These are phyloP conservation scores for Euwallacea similis DNA, from an alignment of 1,140 invertebrate species.

Conservation along the genomic window DNA sequence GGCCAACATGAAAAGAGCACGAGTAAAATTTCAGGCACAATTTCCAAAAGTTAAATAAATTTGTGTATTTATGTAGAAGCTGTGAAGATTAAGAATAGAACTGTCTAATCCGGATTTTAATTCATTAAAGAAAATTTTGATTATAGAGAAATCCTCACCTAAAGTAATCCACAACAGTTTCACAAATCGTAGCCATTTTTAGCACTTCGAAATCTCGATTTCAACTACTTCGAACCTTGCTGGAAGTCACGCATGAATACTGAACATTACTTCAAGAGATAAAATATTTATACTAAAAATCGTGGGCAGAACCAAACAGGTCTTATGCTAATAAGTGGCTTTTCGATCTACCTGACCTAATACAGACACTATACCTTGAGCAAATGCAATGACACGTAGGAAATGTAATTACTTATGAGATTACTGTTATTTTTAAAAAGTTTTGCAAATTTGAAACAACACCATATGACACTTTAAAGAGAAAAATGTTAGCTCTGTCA, in stretches of 20 bases:
- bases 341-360: slow-evolving; percentile 18
- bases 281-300: slow-evolving; percentile 20
- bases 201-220: too few relatives aligned
- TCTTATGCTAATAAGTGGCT: slow-evolving; percentile 22
- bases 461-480: not conserved
- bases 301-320: slow-evolving; percentile 10
- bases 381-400: not conserved
- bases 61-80: too few relatives aligned
- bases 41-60: too few relatives aligned
- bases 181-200: slow-evolving; percentile 21
- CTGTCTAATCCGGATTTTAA: too few relatives aligned
- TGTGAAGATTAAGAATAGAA: too few relatives aligned
- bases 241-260: not conserved
- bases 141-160: not conserved
- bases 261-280: not conserved
- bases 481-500: not conserved
- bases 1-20: too few relatives aligned
- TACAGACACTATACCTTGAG: slow-evolving; percentile 12
- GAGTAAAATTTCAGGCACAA: too few relatives aligned
- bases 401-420: too few relatives aligned
- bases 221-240: not conserved
- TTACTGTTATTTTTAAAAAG: too few relatives aligned
- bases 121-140: too few relatives aligned
- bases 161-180: slow-evolving; percentile 23
- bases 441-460: not conserved